Evolutionary conservation across 1,140 invertebrate species (phyloP), one percentile per base, ranked within the genome.

Genomic region (Contarinia nasturtii): DNA sequence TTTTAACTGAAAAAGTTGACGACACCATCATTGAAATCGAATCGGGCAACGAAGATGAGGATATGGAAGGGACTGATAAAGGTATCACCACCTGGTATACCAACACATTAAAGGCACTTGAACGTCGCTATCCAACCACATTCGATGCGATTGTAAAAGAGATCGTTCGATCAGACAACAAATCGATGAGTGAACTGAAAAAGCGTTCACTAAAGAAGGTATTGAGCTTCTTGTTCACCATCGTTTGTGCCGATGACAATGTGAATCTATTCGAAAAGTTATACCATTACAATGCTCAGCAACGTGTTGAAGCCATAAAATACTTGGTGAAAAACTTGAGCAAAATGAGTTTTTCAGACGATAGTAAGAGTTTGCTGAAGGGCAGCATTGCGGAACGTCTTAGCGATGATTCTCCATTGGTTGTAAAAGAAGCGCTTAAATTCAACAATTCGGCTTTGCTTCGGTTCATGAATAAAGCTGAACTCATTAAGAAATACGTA

Each of bases 261-360:
- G 64, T 64, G 11, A 70, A 72, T 15, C 64, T 80, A 0, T 76
- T 82, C 49, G 70, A 79, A 55, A 77, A 76, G 44, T 57, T 85
- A 1, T 77, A 78, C 53, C 77, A 83, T 55, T 61, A 71, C 7
- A 76, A 70, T 56, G 52, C 75, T 0, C 60, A 72, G 45, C 67
- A 77, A 42, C 64, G 82, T 51, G 60, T 74, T 1, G 58, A 72
- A 50, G 80, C 78, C 0, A 65, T 84, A 0, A 67, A 72, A 51
- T 70, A 68, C 51, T 65, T 79, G 40, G 51, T 66, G 2, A 33
- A 52, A 38, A 61, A 71, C 51, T 72, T 66, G 51, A 44, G 67
- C 19, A 57, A 58, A 10, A 22, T 48, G n/a, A 22, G n/a, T 15
- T 33, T 48, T 56, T 36, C 55, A 76, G 1, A 69, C 66, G 50